Evolutionary conservation across 1,140 invertebrate species (phyloP), one percentile per base, ranked within the genome.

Genomic region (Euborellia annulipes): DNA sequence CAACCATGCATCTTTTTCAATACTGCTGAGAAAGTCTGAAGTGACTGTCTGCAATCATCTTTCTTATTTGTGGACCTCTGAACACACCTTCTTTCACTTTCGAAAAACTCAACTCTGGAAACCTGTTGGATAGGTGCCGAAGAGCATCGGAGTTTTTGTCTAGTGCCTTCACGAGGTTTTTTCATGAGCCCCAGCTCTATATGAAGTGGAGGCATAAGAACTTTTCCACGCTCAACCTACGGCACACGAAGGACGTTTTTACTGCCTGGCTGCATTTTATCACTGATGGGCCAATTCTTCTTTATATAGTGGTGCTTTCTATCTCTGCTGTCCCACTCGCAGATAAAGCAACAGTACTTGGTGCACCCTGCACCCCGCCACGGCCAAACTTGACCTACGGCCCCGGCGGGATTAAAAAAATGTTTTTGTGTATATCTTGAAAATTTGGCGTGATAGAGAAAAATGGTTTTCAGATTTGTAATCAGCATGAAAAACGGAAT

Each of bases 101-200:
- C 16, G 38, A 8, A 8, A 9, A 8, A 40, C n/a, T 40, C 16
- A 40, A 40, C 16, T 9, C 8, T 40, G 38, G 38, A 9, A 16
- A 40, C 38, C 8, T 16, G 38, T 14, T 40, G 14, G 8, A 40
- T 40, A 9, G 38, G 8, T 16, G 7, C 13, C 41, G 48, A 39
- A 57, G 54, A 27, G 41, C 39, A 37, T 40, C 9, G 43, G 30
- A 40, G 0, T 54, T 44, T 41, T 50, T 50, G 44, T 52, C 19
- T 18, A 58, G 41, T 3, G 55, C 52, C 47, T 63, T 62, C 0
- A 61, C 56, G 57, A 60, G 62, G 22, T n/a, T 60, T 57, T 50
- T 63, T 63, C 45, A 59, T 56, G 3, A 60, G 38, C 8, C 50
- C 54, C 30, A 57, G 44, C 42, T 60, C 64, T n/a, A 63, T 61